These are phyloP conservation scores for Halcyon senegalensis DNA, from an alignment of 2,113 vertebrate species.

Conservation along the genomic window DNA sequence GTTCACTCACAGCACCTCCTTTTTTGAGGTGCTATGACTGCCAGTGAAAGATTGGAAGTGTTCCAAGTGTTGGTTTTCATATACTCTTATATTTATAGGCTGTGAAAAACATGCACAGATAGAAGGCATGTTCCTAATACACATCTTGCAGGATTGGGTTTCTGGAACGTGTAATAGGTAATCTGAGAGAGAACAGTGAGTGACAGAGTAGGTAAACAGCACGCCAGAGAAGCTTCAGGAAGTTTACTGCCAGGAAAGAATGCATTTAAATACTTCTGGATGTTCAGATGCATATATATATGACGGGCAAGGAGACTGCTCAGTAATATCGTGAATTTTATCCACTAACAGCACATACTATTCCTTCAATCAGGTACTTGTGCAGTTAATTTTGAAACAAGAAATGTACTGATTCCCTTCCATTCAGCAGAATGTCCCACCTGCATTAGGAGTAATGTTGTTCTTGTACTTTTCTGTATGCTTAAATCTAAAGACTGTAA, in stretches of 20 bases:
- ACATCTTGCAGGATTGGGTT: slow-evolving; percentile 25
- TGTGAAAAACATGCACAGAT: slow-evolving; percentile 44
- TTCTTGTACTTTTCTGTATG: background rate
- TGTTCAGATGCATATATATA: background rate
- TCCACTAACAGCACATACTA: background rate
- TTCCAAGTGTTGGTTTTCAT: slow-evolving; percentile 45
- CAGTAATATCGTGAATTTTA: background rate
- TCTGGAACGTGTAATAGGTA: slow-evolving; percentile 47
- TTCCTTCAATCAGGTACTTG: background rate
- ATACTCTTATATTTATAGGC: slow-evolving; percentile 57
- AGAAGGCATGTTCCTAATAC: slow-evolving; percentile 41
- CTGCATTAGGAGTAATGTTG: background rate
- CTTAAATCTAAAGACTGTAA: background rate
- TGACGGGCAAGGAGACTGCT: background rate
- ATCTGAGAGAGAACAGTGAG: slow-evolving; percentile 17
- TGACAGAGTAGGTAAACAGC: slow-evolving; percentile 18
- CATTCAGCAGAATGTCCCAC: background rate
- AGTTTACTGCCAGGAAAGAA: background rate
- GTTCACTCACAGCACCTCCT: background rate
- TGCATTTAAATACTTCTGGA: background rate
- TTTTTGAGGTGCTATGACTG: background rate
- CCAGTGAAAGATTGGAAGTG: background rate
- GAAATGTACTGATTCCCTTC: background rate
- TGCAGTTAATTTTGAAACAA: background rate
- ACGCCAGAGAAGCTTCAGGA: background rate